A percentile compares a stretch with the other conserved stretches of the same genome.
These are phyloP conservation scores for Meriones unguiculatus DNA, from an alignment of 2,113 vertebrate genomes.

Conservation along the genomic window DNA sequence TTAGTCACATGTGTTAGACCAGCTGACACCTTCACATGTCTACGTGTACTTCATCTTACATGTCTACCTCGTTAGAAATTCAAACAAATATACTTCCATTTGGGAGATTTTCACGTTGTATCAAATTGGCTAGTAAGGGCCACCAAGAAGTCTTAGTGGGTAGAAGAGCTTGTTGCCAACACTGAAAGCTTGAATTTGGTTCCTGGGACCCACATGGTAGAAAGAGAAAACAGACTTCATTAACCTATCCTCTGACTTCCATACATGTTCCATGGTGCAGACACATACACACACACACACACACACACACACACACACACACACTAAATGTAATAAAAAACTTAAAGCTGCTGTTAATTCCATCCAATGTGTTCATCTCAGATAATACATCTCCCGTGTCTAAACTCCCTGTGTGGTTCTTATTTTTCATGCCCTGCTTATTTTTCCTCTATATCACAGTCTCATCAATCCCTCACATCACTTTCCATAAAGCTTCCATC, in stretches of 20 bases:
- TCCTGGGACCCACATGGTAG: background rate
- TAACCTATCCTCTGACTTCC: background rate
- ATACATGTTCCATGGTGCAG: background rate
- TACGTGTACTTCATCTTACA: background rate
- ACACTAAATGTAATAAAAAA: background rate
- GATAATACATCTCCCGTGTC: background rate
- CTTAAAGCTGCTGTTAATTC: background rate
- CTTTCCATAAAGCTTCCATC: background rate
- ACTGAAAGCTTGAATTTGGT: background rate
- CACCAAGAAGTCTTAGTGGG: background rate
- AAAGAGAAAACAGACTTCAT: background rate
- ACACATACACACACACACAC: background rate
- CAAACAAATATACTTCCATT: background rate
- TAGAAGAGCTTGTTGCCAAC: background rate
- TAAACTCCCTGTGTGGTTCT: background rate
- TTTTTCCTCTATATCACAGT: background rate
- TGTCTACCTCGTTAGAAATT: background rate
- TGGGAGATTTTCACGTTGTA: background rate
- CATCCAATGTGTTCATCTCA: background rate
- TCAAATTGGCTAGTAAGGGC: background rate
- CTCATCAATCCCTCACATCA: fast-evolving
- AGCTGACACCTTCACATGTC: background rate
- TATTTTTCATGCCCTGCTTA: no score
- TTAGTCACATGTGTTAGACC: background rate
- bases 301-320: background rate